Evolutionary conservation across 2,888 invertebrate genomes (phyloP), one percentile per base, ranked within the genome.

Genomic region (Dyspetes luteomarginatus): DNA sequence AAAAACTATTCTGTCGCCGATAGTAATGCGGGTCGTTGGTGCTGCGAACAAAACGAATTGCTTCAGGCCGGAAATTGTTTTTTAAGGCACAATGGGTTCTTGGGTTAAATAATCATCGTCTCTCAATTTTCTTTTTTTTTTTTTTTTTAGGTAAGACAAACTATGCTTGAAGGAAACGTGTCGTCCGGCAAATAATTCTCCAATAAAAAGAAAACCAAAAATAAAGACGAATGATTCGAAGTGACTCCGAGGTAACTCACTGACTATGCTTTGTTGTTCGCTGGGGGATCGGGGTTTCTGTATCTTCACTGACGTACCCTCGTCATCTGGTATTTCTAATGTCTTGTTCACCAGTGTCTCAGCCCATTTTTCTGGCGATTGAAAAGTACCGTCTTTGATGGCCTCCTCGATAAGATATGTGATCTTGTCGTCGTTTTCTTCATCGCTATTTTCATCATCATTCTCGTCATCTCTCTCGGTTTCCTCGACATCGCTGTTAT

Each of bases 1-100:
- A 60, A 90, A 90, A n/a, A 88, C 55, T 19, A 90, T 87, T 56
- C 80, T 84, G 0, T 81, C 7, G 60, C 36, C 48, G 0, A 3
- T 4, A 26, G 0, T 1, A 19, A 19, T 17, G 1, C 24, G 7
- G 4, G 7, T 17, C 2, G 50, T 52, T 22, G 4, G 30, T 19
- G 26, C 74, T 75, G 52, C 22, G 30, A 24, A 43, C n/a, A n/a
- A n/a, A n/a, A n/a, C n/a, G n/a, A n/a, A n/a, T n/a, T n/a, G n/a
- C n/a, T n/a, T n/a, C n/a, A n/a, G n/a, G n/a, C n/a, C n/a, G n/a
- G 45, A 4, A 48, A 48, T 15, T 5, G 36, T 36, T 36, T 36
- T 7, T 36, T 36, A 36, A 36, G 12, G 12, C 36, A n/a, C n/a
- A n/a, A n/a, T n/a, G n/a, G n/a, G n/a, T n/a, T n/a, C n/a, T n/a